Base-by-base conservation (phyloP, 2,113 vertebrate species). In the Forbesichthys papilliferus region DNA sequence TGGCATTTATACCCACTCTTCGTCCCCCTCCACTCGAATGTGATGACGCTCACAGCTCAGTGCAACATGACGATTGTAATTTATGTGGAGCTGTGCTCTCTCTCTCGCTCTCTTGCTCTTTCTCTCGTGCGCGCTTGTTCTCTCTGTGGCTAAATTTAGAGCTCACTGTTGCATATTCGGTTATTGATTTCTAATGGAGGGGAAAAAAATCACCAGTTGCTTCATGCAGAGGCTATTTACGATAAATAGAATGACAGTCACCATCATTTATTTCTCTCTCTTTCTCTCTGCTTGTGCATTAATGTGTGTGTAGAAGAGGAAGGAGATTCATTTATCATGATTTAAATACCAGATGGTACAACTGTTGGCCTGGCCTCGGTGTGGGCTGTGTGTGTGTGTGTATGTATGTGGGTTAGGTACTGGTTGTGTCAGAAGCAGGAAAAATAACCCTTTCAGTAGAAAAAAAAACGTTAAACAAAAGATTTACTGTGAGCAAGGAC, bases 41-140 rank as follows among this genome's bases (percentile, higher is more conserved):
- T 91, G 88, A 83, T 72, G 81, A 87, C 86, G 86, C 91, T 91
- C 91, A 94, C 93, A 93, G 93, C 95, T 94, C 94, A 93, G 86
- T 93, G 84, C 95, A 94, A 95, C 93, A 93, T 94, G 93, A 95
- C 93, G 94, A 96, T 94, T 86, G 94, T 94, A 96, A 94, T 94
- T 94, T 93, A 95, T 90, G 88, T 85, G 80, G 88, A 92, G 91
- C 89, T 92, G 88, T 89, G 93, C 93, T 90, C 90, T 85, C 74
- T 82, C 69, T 80, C 12, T 74, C 58, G 82, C 62, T 84, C 52
- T 80, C 34, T 79, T 48, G 74, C 33, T 70, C 74, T 68, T 27
- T 73, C 66, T 69, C 66, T 74, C 46, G 66, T 75, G 74, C 58
- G 6, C 54, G 49, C 63, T 79, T 55, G 66, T 51, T 83, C 75